Conservation (phyloP, 2,888 invertebrate species). For the Celastrina argiolus region DNA sequence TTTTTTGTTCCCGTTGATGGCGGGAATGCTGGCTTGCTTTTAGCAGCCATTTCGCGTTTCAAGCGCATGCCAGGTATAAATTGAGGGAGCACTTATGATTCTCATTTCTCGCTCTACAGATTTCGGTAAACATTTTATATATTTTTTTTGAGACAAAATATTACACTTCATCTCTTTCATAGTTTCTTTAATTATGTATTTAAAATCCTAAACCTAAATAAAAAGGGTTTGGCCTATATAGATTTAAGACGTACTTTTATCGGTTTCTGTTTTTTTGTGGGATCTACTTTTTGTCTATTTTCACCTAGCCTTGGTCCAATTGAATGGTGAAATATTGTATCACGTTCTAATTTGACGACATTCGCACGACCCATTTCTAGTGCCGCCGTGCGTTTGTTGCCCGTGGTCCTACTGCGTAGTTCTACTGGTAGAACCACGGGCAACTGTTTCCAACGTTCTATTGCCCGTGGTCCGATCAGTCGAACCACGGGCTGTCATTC, state of each 20-base stretch:
- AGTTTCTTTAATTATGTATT: too few relatives aligned
- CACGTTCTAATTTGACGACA: constrained; percentile 41
- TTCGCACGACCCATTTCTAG: constrained; percentile 57
- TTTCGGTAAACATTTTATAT: background rate
- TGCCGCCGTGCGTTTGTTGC: constrained; percentile 44
- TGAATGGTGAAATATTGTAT: constrained; percentile 16
- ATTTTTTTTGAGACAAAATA: too few relatives aligned
- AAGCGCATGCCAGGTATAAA: constrained; percentile 8
- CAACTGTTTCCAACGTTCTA: too few relatives aligned
- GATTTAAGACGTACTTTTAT: background rate
- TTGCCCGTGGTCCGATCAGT: too few relatives aligned
- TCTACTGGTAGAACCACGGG: too few relatives aligned
- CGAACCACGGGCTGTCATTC: too few relatives aligned
- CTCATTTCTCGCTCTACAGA: background rate
- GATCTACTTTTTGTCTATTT: constrained; percentile 4
- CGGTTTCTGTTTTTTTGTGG: background rate
- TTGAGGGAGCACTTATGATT: background rate
- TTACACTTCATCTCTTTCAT: too few relatives aligned
- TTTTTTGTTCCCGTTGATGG: constrained; percentile 10
- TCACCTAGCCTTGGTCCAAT: constrained; percentile 2
- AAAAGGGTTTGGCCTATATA: background rate
- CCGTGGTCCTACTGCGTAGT: too few relatives aligned
- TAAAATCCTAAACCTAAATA: too few relatives aligned
- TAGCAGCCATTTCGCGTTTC: constrained; percentile 14
- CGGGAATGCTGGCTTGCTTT: background rate